Base-by-base conservation (phyloP, 2,888 invertebrate species). In the Hoplodrina blanda region DNA sequence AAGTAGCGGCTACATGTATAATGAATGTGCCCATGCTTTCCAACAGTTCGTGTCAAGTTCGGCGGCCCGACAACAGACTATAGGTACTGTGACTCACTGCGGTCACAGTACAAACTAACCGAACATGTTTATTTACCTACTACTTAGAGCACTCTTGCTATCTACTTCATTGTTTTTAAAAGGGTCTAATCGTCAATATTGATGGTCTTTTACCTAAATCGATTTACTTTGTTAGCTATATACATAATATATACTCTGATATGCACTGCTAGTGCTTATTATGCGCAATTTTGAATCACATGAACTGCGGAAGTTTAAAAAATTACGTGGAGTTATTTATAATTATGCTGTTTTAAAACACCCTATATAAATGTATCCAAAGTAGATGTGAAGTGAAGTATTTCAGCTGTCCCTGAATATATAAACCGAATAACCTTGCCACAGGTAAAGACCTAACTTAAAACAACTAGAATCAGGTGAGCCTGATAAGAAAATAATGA, bases 101-200 rank as follows among this genome's bases (percentile, higher is more conserved):
- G 73, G 75, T 78, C 78, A 66, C 76, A 73, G 64, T 62, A 76
- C 76, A 73, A 76, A 72, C 78, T 72, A 69, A 78, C 76, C 69
- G 62, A 66, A 68, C 71, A 46, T 76, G 80, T 89, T 89, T 91
- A 77, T 91, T 87, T 88, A 88, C 81, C 75, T 80, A 81, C 70
- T 77, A 79, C 69, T 85, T 86, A 81, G 78, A 60, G 65, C 73
- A 71, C 62, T 63, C 76, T 67, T 70, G 53, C 20, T 41, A 60
- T 62, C 52, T 55, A 65, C 59, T 52, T 55, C 55, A 67, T 55
- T 54, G 30, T 25, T 49, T 25, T 33, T 15, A 56, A 61, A 66
- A 65, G 25, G 15, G 50, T 41, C 50, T 71, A 69, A 83, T 52
- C 20, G 10, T 57, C 33, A 44, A 65, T 62, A 67, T 60, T 67